Conservation (phyloP, 2,113 vertebrate species). For the Lipophrys pholis region DNA sequence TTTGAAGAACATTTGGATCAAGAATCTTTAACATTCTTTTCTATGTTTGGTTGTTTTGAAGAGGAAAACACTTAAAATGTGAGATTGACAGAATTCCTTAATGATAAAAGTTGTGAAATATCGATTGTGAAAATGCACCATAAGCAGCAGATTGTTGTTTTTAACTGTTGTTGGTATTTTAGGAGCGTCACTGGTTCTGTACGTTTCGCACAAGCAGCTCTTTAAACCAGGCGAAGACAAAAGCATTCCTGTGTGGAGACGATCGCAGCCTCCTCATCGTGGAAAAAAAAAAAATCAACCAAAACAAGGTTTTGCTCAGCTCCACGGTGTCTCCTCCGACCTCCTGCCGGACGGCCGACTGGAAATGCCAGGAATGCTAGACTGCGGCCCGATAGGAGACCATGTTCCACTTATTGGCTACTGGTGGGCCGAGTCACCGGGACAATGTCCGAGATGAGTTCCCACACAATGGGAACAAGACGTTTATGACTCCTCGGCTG, state of each 20-base stretch:
- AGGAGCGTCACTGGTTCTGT: no score
- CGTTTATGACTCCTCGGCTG: conserved; percentile 83
- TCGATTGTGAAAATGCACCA: no score
- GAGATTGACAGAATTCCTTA: no score
- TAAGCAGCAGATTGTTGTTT: no score
- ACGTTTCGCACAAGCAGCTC: no score
- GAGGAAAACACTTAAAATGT: no score
- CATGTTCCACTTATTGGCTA: conserved; percentile 87
- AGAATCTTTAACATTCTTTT: no score
- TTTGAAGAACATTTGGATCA: no score
- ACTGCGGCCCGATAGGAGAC: conserved; percentile 84
- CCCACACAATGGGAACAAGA: conserved; percentile 86
- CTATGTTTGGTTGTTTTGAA: no score
- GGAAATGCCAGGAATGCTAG: conserved; percentile 88
- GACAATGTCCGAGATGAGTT: conserved; percentile 84
- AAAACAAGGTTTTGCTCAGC: conserved; percentile 69
- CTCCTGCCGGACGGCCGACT: conserved; percentile 80
- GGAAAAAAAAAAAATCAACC: conserved; percentile 25
- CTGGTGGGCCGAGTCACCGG: conserved; percentile 77
- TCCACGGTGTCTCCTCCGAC: conserved; percentile 68
- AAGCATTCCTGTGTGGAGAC: conserved; percentile 78
- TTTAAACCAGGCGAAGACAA: conserved; percentile 65
- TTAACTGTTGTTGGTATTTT: no score
- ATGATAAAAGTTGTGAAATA: no score
- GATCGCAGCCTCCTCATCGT: conserved; percentile 59